These are phyloP conservation scores for Erpobdella octoculata DNA, from an alignment of 2,888 invertebrate genomes.

Conservation along the genomic window DNA sequence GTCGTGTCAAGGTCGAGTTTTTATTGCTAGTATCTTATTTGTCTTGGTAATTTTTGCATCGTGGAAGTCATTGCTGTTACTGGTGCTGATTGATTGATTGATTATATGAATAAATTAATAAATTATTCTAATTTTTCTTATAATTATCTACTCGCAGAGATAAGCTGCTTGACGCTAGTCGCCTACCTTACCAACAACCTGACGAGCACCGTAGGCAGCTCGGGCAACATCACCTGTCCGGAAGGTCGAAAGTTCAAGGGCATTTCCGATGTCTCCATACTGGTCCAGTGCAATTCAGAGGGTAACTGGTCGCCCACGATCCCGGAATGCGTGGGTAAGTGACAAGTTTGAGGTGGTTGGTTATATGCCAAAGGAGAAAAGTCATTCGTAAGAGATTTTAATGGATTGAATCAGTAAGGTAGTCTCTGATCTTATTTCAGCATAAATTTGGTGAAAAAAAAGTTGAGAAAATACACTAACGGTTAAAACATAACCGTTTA, in stretches of 20 bases:
- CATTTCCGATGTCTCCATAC: not conserved
- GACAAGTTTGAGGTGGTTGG: too few species aligned
- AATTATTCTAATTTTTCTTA: too few species aligned
- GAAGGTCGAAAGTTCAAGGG: conserved; percentile 10
- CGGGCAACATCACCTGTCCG: not conserved
- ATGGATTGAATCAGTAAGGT: too few species aligned
- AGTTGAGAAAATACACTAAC: not conserved
- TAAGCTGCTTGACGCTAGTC: not conserved
- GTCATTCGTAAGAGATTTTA: too few species aligned
- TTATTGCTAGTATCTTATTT: not conserved
- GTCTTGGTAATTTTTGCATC: not conserved
- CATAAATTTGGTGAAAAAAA: not conserved
- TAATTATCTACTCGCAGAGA: not conserved
- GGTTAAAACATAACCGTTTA: not conserved
- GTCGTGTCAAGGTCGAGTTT: not conserved
- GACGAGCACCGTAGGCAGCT: conserved; percentile 12
- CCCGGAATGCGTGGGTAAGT: conserved; percentile 8
- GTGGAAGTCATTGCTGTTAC: not conserved
- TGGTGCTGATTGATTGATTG: too few species aligned
- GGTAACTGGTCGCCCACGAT: conserved; percentile 11
- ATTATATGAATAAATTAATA: too few species aligned
- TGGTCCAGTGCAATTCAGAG: not conserved
- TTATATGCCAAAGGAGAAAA: too few species aligned
- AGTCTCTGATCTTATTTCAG: not conserved
- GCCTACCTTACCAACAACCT: not conserved